Percentiles rank a stretch among this genome's conserved stretches.
Evolutionary conservation across 1,140 invertebrate species (phyloP).

Genomic region (Calliphora vicina): DNA sequence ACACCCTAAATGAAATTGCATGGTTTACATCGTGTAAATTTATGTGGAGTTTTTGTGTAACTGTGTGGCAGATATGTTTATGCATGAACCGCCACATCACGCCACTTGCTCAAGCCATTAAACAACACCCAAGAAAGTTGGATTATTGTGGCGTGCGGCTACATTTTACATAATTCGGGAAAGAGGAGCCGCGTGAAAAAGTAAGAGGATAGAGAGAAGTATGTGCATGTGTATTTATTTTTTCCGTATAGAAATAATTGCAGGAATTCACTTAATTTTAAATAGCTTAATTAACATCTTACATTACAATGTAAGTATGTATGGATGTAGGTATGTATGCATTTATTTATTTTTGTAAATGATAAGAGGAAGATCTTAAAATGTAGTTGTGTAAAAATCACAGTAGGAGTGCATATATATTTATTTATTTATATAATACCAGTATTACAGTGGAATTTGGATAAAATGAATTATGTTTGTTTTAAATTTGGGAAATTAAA

Average conservation of each 20-base stretch:
- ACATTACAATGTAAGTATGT: not conserved
- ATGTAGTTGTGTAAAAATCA: too few relatives aligned
- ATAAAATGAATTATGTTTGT: too few relatives aligned
- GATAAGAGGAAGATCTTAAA: too few relatives aligned
- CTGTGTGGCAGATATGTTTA: constrained; percentile 17
- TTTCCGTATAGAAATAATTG: too few relatives aligned
- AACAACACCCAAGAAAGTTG: constrained; percentile 28
- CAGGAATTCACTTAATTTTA: not conserved
- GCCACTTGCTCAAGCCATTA: constrained; percentile 26
- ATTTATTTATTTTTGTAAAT: too few relatives aligned
- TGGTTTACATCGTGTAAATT: too few relatives aligned
- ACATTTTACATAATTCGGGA: not conserved
- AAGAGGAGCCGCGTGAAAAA: not conserved
- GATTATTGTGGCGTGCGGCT: not conserved
- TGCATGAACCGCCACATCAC: constrained; percentile 5
- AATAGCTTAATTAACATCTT: not conserved
- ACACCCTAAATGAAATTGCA: too few relatives aligned
- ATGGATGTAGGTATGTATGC: not conserved
- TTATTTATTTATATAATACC: too few relatives aligned
- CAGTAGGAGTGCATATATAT: too few relatives aligned
- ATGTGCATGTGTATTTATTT: not conserved
- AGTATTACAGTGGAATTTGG: too few relatives aligned
- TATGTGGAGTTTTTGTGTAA: too few relatives aligned
- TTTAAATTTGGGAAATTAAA: too few relatives aligned
- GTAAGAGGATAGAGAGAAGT: not conserved